A percentile compares a stretch with the other conserved stretches of the same genome.
These are phyloP conservation scores for Periophthalmus modestus DNA, from an alignment of 2,113 vertebrate species.

Conservation along the genomic window DNA sequence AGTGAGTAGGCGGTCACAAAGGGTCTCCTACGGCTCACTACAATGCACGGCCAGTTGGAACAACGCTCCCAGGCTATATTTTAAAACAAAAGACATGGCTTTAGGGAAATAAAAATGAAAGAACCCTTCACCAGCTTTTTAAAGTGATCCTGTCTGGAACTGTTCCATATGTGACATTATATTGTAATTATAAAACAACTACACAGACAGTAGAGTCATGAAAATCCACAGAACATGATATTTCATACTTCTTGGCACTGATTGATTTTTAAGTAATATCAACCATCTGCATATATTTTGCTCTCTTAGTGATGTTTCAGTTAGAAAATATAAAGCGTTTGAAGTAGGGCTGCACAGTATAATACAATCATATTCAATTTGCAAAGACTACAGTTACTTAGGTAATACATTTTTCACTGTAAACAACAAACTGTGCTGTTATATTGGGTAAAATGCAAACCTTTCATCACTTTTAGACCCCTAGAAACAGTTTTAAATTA, in stretches of 20 bases:
- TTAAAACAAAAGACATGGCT: conserved; percentile 16
- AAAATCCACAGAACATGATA: background rate
- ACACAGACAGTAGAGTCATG: background rate
- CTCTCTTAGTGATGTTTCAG: background rate
- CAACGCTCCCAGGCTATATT: conserved; percentile 22
- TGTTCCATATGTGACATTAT: background rate
- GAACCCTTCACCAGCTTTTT: background rate
- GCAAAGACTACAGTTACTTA: no score
- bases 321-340: background rate
- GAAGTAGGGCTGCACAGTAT: no score
- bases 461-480: no score
- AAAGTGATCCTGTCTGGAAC: background rate
- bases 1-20: conserved; percentile 49
- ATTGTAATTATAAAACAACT: background rate
- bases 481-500: no score
- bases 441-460: no score
- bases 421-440: no score
- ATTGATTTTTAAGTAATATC: background rate
- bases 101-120: background rate
- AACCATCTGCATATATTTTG: background rate
- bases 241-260: background rate
- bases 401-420: no score
- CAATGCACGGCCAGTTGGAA: conserved; percentile 20
- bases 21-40: conserved; percentile 55
- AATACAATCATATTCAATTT: no score